Evolutionary conservation across 2,797 vertebrate species (phyloP).

Genomic region (Sebastes taczanowskii): DNA sequence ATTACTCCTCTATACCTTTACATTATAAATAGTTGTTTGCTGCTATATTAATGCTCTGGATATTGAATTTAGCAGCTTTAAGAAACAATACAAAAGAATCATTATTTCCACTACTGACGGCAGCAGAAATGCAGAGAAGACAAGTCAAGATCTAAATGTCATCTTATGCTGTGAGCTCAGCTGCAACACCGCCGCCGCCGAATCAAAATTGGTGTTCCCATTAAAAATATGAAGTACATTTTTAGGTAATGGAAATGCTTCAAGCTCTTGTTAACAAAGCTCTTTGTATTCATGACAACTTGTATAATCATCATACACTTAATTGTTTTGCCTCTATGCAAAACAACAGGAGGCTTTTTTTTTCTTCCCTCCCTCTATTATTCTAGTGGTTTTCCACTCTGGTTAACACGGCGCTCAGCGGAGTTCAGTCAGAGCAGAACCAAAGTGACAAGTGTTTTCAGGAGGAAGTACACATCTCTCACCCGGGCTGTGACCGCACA

Average conservation of each 20-base stretch:
- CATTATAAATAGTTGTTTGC: too few species aligned
- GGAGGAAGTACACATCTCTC: constrained; percentile 58
- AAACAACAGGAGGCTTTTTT: not conserved
- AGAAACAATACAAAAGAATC: not conserved
- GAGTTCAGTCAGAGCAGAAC: constrained; percentile 55
- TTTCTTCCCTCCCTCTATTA: not conserved
- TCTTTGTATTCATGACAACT: constrained; percentile 22
- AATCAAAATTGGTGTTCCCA: not conserved
- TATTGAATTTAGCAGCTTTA: not conserved
- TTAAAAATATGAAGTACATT: not conserved
- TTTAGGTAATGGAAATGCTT: not conserved
- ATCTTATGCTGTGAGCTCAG: not conserved
- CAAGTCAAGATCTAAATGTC: not conserved
- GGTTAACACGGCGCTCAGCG: constrained; percentile 33
- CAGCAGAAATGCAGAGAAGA: not conserved
- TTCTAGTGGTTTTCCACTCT: constrained; percentile 37
- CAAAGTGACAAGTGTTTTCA: constrained; percentile 71
- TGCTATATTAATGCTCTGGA: too few species aligned
- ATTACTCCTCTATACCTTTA: too few species aligned
- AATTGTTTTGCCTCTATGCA: constrained; percentile 15
- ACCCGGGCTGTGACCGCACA: constrained; percentile 57
- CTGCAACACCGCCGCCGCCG: not conserved
- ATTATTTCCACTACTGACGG: not conserved
- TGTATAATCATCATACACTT: not conserved
- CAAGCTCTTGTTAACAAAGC: not conserved